Percentiles rank a stretch among this genome's conserved stretches.
These are phyloP conservation scores for Calosoma granatense DNA, from an alignment of 1,140 invertebrate species.

Conservation along the genomic window DNA sequence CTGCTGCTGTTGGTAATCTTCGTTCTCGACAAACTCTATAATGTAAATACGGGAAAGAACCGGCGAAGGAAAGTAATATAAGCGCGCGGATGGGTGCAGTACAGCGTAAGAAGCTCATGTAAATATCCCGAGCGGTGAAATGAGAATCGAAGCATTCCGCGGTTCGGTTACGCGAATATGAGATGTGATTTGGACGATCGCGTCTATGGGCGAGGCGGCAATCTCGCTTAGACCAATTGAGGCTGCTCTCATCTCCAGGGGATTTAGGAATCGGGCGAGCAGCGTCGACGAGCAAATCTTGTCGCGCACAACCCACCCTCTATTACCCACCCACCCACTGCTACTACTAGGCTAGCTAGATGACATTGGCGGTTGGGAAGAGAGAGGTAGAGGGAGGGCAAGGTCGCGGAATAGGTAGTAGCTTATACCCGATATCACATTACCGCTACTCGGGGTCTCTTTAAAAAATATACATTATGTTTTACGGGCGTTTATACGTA, in stretches of 20 bases:
- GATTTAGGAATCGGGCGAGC: no score
- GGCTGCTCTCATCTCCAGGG: conserved; percentile 21
- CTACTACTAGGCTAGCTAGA: no score
- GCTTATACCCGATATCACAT: conserved; percentile 28
- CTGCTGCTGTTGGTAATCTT: background rate
- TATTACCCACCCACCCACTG: conserved; percentile 5
- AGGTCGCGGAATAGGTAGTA: background rate
- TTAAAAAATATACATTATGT: conserved; percentile 26
- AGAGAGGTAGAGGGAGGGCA: background rate
- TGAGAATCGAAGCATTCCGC: conserved; percentile 13
- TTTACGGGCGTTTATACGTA: conserved; percentile 24
- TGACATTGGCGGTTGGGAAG: no score
- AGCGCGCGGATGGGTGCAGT: background rate
- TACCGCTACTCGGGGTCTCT: conserved; percentile 18
- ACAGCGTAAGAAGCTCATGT: conserved; percentile 1
- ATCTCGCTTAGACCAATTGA: conserved; percentile 21
- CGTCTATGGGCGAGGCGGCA: conserved; percentile 11
- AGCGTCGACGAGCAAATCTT: background rate
- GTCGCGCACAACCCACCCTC: background rate
- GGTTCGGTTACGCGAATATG: conserved; percentile 18
- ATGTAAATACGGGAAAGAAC: background rate
- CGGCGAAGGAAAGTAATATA: background rate
- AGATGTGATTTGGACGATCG: conserved; percentile 23
- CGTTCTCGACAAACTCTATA: conserved; percentile 3
- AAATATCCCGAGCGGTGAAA: background rate